Base-by-base conservation (phyloP, 2,888 invertebrate species). In the Panzeria rudis region DNA sequence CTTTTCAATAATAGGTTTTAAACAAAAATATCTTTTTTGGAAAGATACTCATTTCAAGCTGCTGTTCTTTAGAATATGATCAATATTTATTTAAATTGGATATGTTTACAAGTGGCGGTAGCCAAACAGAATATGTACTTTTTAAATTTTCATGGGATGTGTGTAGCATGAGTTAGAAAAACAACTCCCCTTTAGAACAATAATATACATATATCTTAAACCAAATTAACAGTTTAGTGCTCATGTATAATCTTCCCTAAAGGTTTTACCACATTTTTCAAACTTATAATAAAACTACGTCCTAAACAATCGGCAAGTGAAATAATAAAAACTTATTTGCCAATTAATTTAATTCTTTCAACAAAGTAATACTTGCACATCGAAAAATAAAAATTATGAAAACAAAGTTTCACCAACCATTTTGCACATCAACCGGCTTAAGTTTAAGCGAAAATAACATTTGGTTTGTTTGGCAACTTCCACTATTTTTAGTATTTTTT, bases 381-480 rank as follows among this genome's bases (percentile, higher is more conserved):
- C 23, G 3, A 38, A 38, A 9, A 17, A 23, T 2, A 41, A n/a
- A n/a, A n/a, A n/a, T n/a, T 13, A 41, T 5, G 17, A 47, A 17
- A 50, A 11, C 23, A 68, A 41, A 15, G 1, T 23, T 69, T 75
- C 23, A 84, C 80, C 7, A 29, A 91, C 90, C 90, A 89, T 87
- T 86, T 59, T 88, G 88, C 62, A 80, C 73, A 86, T 85, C 68
- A 47, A 89, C 88, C 38, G 88, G 84, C 80, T 89, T 90, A 38
- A 90, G 79, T 69, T 86, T 78, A 61, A 90, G 13, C 72, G 87
- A 87, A 86, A 89, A 89, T 85, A 89, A 87, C 91, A 90, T 89
- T 52, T 78, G 23, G 8, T 20, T 50, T 23, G 8, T 20, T 50
- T 23, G 9, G n/a, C n/a, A 25, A 17, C 20, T 61, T 75, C 13